Evolutionary conservation across 2,888 invertebrate species (phyloP).

Genomic region (Mesochorus sp.): DNA sequence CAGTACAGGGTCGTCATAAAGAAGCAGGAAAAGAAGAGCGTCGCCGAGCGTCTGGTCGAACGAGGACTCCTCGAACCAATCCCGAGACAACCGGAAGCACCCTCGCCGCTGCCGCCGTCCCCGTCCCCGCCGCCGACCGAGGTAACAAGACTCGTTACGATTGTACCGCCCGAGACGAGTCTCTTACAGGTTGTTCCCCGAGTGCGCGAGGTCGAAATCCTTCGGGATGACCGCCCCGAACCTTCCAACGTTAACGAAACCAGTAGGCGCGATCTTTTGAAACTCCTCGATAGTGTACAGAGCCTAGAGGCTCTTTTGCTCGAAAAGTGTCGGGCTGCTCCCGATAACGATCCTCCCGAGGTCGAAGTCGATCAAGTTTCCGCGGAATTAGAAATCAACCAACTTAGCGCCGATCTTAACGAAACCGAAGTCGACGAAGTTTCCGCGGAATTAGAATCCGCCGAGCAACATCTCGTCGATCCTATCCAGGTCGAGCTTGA

Average conservation of each 20-base stretch:
- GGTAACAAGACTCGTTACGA: conserved; percentile 50
- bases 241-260: too few species aligned
- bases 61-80: conserved; percentile 75
- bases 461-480: too few species aligned
- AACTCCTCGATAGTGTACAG: conserved; percentile 57
- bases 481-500: too few species aligned
- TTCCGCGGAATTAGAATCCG: conserved; percentile 54
- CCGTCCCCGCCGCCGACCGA: conserved; percentile 68
- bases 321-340: conserved; percentile 50
- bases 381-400: too few species aligned
- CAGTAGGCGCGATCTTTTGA: conserved; percentile 47
- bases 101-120: too few species aligned
- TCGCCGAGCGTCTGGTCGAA: conserved; percentile 76
- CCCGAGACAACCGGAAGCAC: too few species aligned
- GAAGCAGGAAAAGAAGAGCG: conserved; percentile 77
- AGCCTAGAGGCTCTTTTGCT: conserved; percentile 55
- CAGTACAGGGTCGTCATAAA: conserved; percentile 78
- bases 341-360: too few species aligned
- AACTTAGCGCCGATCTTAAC: too few species aligned
- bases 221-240: too few species aligned
- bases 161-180: conserved; percentile 25
- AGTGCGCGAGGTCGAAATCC: conserved; percentile 38
- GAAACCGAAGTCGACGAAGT: too few species aligned
- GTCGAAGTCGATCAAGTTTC: too few species aligned
- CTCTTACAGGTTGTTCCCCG: conserved; percentile 51